Conservation (phyloP, 2,888 invertebrate species). For the Tipula confusa region DNA sequence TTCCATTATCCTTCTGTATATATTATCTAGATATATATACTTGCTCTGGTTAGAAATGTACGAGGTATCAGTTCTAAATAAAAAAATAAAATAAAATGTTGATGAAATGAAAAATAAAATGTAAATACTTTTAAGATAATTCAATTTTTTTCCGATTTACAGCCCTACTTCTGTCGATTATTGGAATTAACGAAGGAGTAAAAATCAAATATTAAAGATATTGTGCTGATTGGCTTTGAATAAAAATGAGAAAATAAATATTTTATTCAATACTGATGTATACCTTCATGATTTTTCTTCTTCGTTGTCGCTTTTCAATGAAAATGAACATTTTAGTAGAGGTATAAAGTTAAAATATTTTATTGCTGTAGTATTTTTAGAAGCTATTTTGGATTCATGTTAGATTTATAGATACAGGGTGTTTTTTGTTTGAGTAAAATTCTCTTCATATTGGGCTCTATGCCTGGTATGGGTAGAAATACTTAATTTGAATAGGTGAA, state of each 20-base stretch:
- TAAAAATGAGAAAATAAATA: slow-evolving; percentile 3
- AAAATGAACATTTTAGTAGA: too few species aligned
- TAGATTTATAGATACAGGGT: too few species aligned
- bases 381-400: too few species aligned
- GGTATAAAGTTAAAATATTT: too few species aligned
- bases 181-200: slow-evolving; percentile 25
- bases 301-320: too few species aligned
- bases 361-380: too few species aligned
- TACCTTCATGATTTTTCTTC: not conserved
- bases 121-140: slow-evolving; percentile 20
- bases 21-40: not conserved
- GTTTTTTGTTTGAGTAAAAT: too few species aligned
- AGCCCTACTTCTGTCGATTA: not conserved
- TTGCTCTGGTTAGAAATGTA: not conserved
- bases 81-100: not conserved
- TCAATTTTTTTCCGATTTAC: slow-evolving; percentile 3
- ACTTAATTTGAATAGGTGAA: too few species aligned
- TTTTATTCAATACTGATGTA: not conserved
- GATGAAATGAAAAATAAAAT: slow-evolving; percentile 20
- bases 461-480: too few species aligned
- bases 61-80: not conserved
- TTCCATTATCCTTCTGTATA: slow-evolving; percentile 25
- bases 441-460: too few species aligned
- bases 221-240: slow-evolving; percentile 25
- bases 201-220: slow-evolving; percentile 20